A percentile compares a stretch with the other conserved stretches of the same genome.
Conservation (phyloP, 2,888 invertebrate genomes). For the Aplocera efformata region DNA sequence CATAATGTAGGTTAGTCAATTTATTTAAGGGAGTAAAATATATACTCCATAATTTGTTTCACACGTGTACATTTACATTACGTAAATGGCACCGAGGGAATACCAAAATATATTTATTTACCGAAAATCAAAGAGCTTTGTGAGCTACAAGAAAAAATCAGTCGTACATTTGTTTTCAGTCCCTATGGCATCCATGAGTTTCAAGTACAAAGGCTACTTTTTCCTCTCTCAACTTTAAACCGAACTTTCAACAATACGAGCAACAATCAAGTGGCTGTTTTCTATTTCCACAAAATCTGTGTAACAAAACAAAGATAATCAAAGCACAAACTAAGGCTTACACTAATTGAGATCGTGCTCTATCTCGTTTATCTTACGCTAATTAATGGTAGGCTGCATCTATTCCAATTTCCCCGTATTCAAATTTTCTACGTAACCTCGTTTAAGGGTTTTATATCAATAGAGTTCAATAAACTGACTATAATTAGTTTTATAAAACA, state of each 20-base stretch:
- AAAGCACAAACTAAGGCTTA: constrained; percentile 29
- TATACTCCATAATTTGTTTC: neutral
- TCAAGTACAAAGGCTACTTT: too few relatives aligned
- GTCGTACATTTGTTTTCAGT: too few relatives aligned
- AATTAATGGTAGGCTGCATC: constrained; percentile 26
- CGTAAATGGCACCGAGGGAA: too few relatives aligned
- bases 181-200: too few relatives aligned
- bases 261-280: constrained; percentile 6
- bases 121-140: too few relatives aligned
- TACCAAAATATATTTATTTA: too few relatives aligned
- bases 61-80: neutral
- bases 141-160: too few relatives aligned
- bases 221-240: too few relatives aligned
- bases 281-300: constrained; percentile 12
- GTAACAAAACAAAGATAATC: constrained; percentile 27
- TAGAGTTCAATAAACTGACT: neutral
- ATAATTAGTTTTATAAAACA: neutral
- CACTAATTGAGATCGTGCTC: constrained; percentile 44
- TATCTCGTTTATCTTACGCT: constrained; percentile 40
- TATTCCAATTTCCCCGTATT: constrained; percentile 21
- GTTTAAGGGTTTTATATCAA: constrained; percentile 10
- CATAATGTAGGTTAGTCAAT: constrained; percentile 22
- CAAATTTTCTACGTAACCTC: constrained; percentile 23
- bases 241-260: constrained; percentile 8
- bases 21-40: constrained; percentile 3